Evolutionary conservation across 1,140 invertebrate genomes (phyloP).

Genomic region (Platyscapa corneri): DNA sequence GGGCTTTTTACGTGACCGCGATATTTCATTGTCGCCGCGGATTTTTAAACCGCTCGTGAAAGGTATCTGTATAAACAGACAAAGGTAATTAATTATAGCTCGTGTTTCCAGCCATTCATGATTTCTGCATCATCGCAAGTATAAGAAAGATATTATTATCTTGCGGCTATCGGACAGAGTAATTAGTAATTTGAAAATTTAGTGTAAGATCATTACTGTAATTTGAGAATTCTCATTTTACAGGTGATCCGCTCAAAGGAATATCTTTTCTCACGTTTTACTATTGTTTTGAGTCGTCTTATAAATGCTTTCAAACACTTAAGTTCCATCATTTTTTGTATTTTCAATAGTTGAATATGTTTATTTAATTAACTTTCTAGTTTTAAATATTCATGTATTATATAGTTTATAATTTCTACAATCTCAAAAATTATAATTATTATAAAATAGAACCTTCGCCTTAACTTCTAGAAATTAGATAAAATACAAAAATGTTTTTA

Average conservation of each 20-base stretch:
- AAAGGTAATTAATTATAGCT: constrained; percentile 31
- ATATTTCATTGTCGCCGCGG: not conserved
- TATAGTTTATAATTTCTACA: no score
- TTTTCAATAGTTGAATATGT: no score
- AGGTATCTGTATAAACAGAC: not conserved
- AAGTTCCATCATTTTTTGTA: no score
- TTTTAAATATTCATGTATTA: no score
- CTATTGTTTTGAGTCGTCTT: not conserved
- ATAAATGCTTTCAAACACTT: not conserved
- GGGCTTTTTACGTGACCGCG: not conserved
- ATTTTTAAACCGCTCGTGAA: not conserved
- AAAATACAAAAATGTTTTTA: no score
- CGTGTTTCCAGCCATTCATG: constrained; percentile 19
- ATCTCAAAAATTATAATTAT: no score
- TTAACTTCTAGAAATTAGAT: no score
- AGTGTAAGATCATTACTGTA: not conserved
- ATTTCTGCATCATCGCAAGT: not conserved
- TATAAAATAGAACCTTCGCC: no score
- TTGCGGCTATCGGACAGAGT: constrained; percentile 5
- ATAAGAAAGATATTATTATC: constrained; percentile 21
- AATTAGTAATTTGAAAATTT: constrained; percentile 35
- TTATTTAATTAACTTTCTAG: no score
- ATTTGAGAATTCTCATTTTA: not conserved
- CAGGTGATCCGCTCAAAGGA: not conserved
- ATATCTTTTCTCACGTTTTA: not conserved